A percentile compares a stretch with the other conserved stretches of the same genome.
Evolutionary conservation across 2,888 invertebrate species (phyloP).

Genomic region (Drosophila lutescens): DNA sequence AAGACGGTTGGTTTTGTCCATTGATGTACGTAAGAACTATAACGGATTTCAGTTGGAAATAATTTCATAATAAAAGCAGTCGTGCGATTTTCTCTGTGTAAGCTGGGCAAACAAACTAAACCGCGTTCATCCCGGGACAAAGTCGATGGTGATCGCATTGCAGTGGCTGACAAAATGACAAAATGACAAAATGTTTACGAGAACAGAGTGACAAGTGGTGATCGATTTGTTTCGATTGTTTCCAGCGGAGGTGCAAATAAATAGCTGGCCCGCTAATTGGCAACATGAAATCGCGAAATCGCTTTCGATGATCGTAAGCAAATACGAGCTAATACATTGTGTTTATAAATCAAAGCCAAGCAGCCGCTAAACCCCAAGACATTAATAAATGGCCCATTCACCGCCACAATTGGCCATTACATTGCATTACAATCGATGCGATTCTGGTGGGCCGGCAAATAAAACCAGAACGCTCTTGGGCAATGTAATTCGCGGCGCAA

Average conservation of each 20-base stretch:
- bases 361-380: neutral
- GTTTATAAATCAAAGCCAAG: neutral
- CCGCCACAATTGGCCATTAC: constrained; percentile 9
- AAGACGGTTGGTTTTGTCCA: too few relatives aligned
- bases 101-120: constrained; percentile 2
- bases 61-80: too few relatives aligned
- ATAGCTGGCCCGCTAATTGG: constrained; percentile 20
- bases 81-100: constrained; percentile 5
- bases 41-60: too few relatives aligned
- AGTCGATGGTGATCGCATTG: constrained; percentile 31
- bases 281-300: constrained; percentile 30
- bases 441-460: constrained; percentile 1
- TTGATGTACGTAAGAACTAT: too few relatives aligned
- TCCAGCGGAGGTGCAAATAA: constrained; percentile 8
- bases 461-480: constrained; percentile 34
- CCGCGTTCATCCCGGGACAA: constrained; percentile 1
- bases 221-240: constrained; percentile 12
- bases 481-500: constrained; percentile 9
- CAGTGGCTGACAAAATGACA: constrained; percentile 28
- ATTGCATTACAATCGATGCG: neutral
- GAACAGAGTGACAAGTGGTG: constrained; percentile 23
- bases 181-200: constrained; percentile 26
- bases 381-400: constrained; percentile 6
- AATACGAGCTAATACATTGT: neutral
- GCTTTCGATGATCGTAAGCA: neutral